These are phyloP conservation scores for Crossocerus cetratus DNA, from an alignment of 2,888 invertebrate genomes.

Conservation along the genomic window DNA sequence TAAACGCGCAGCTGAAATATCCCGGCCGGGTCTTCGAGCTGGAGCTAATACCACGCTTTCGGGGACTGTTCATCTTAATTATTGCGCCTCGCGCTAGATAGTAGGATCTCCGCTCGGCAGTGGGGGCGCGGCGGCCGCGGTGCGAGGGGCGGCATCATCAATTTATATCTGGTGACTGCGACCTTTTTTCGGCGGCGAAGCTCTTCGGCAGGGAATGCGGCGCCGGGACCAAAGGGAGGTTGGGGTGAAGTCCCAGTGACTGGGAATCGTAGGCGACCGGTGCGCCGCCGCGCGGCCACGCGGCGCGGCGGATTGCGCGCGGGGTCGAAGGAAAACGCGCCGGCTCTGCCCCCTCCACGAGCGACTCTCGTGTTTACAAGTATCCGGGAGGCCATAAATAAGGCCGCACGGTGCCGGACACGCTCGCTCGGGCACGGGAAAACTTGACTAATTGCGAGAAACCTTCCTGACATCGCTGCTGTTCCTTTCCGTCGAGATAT, in stretches of 20 bases:
- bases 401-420: slow-evolving; percentile 48
- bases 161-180: background rate
- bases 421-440: slow-evolving; percentile 47
- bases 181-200: background rate
- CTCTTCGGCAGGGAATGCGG: background rate
- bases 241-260: background rate
- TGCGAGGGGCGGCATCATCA: background rate
- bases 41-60: background rate
- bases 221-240: too few relatives aligned
- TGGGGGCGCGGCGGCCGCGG: background rate
- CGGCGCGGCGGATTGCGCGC: too few relatives aligned
- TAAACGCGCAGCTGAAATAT: too few relatives aligned
- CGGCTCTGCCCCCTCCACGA: slow-evolving; percentile 32
- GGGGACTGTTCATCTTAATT: slow-evolving; percentile 3
- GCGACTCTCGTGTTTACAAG: slow-evolving; percentile 59
- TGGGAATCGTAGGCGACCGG: slow-evolving; percentile 8
- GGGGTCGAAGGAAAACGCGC: slow-evolving; percentile 20
- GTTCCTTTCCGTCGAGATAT: slow-evolving; percentile 57
- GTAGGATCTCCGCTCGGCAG: too few relatives aligned
- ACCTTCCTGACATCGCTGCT: slow-evolving; percentile 54
- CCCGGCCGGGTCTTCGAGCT: background rate
- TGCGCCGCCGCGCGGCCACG: slow-evolving; percentile 4
- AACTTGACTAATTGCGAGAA: slow-evolving; percentile 62
- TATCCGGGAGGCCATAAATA: slow-evolving; percentile 51
- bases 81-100: background rate